phyloP scores from a whole-genome alignment of 2,888 invertebrate genomes.

The Plebejus anna region DNA sequence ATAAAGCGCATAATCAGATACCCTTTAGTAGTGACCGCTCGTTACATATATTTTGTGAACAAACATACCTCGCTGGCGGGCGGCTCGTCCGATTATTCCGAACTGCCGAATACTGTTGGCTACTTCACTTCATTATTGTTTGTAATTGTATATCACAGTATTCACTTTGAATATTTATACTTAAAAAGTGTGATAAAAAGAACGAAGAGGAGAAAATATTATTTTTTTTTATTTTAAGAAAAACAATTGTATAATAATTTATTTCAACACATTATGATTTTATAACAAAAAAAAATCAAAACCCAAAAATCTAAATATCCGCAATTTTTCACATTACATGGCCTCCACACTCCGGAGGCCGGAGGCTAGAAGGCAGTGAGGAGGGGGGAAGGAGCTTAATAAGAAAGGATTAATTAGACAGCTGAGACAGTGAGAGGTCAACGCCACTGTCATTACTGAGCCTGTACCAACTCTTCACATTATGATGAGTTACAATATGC shows the following conservation, averaged over 20 bases:
- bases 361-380: conserved; percentile 27
- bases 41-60: neutral
- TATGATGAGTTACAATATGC: neutral
- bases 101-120: neutral
- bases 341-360: neutral
- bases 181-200: too few relatives aligned
- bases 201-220: too few relatives aligned
- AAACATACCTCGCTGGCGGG: neutral
- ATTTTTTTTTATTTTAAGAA: too few relatives aligned
- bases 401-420: conserved; percentile 39
- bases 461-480: neutral
- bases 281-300: neutral
- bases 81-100: neutral
- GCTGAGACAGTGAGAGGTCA: conserved; percentile 28
- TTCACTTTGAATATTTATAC: too few relatives aligned
- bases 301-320: neutral
- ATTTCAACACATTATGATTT: too few relatives aligned
- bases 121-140: neutral
- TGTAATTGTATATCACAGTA: too few relatives aligned
- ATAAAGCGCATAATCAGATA: neutral
- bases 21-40: neutral
- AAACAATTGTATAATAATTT: too few relatives aligned
- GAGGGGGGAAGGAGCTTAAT: conserved; percentile 20
- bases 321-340: conserved; percentile 9
- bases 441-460: neutral